Conservation (phyloP, 2,797 vertebrate genomes). For the Pseudotriccus pelzelni region DNA sequence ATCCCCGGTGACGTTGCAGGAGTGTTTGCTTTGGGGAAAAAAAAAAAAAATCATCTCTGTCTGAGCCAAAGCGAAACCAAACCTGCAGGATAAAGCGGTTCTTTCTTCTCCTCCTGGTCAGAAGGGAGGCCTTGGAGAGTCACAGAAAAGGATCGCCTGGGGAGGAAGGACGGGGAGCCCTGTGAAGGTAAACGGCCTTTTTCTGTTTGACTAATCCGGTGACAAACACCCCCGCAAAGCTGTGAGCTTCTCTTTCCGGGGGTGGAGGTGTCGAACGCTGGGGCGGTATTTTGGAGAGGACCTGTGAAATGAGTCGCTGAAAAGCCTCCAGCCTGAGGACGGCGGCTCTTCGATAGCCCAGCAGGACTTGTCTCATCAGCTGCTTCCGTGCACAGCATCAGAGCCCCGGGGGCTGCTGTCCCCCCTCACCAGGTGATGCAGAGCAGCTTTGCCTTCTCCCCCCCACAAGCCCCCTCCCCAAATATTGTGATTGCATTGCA, state of each 20-base stretch:
- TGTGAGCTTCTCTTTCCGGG: not conserved
- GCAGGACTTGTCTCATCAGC: not conserved
- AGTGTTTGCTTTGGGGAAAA: not conserved
- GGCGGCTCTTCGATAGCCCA: not conserved
- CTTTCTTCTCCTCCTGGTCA: not conserved
- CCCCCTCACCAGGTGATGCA: not conserved
- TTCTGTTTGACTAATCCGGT: not conserved
- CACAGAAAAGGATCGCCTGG: not conserved
- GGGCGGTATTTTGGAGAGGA: not conserved
- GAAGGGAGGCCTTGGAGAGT: not conserved
- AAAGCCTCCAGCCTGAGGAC: not conserved
- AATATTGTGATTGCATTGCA: not conserved
- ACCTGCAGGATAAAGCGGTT: not conserved
- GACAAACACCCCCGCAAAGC: not conserved
- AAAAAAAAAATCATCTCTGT: not conserved
- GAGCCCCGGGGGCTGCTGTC: not conserved
- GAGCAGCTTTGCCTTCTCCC: not conserved
- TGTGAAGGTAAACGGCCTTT: not conserved
- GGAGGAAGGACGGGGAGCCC: not conserved
- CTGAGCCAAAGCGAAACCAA: not conserved
- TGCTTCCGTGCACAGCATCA: not conserved
- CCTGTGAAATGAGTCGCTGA: not conserved
- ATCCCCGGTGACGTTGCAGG: not conserved
- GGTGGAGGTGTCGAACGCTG: not conserved
- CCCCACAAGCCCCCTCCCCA: fast-evolving